phyloP scores from a whole-genome alignment of 2,888 invertebrate genomes.

The Hydropsyche betteni region DNA sequence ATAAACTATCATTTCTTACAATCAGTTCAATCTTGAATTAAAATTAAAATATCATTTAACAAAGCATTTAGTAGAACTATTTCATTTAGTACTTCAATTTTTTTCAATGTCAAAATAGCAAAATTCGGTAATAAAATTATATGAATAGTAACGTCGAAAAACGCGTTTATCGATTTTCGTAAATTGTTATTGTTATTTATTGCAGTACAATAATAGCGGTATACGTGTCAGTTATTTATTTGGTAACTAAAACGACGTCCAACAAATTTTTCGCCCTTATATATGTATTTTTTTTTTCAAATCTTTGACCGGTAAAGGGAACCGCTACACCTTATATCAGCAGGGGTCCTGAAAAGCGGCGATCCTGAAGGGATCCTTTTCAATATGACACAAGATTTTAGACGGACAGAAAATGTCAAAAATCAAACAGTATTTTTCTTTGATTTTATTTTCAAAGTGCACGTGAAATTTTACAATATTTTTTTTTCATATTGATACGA shows the following conservation, averaged over 20 bases:
- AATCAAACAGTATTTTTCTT: neutral
- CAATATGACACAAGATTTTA: neutral
- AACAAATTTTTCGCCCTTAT: slow-evolving; percentile 4
- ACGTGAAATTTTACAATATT: neutral
- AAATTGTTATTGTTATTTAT: too few relatives aligned
- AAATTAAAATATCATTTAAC: too few relatives aligned
- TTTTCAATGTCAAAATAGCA: too few relatives aligned
- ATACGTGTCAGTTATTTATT: slow-evolving; percentile 13
- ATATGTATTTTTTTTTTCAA: slow-evolving; percentile 1
- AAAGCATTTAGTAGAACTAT: too few relatives aligned
- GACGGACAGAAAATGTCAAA: neutral
- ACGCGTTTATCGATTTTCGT: too few relatives aligned
- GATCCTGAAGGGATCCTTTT: slow-evolving; percentile 6
- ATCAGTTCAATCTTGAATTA: too few relatives aligned
- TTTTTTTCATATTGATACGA: neutral
- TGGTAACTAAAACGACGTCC: neutral
- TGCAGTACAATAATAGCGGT: neutral
- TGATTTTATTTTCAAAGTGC: neutral
- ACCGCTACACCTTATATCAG: slow-evolving; percentile 12
- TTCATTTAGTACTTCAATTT: too few relatives aligned
- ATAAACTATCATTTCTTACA: too few relatives aligned
- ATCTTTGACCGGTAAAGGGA: neutral
- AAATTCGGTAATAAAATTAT: too few relatives aligned
- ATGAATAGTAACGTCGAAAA: too few relatives aligned
- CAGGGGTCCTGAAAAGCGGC: slow-evolving; percentile 1